A percentile compares a stretch with the other conserved stretches of the same genome.
These are phyloP conservation scores for Neolamprologus tretocephalus DNA, from an alignment of 2,113 vertebrate species.

Conservation along the genomic window DNA sequence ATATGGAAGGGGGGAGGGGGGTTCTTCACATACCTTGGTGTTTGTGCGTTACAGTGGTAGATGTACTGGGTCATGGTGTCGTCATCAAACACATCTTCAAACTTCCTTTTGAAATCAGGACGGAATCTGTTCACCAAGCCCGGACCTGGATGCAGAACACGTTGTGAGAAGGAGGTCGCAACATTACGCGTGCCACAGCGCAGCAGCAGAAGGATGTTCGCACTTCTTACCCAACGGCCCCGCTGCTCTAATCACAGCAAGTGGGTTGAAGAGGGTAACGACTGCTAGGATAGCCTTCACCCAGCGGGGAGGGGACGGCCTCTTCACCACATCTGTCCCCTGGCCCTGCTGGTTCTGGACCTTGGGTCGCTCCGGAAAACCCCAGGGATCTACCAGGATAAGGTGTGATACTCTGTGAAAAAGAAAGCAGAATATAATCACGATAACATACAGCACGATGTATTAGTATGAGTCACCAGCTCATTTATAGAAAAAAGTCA, in stretches of 20 bases:
- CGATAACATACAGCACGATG: not conserved
- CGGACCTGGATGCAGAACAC: slow-evolving; percentile 68
- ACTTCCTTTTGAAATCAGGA: slow-evolving; percentile 85
- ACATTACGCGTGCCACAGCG: not conserved
- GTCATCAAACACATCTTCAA: slow-evolving; percentile 85
- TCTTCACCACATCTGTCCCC: slow-evolving; percentile 36
- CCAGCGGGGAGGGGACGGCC: slow-evolving; percentile 72
- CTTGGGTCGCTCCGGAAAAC: slow-evolving; percentile 77
- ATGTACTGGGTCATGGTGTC: slow-evolving; percentile 88
- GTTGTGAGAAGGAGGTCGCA: not conserved
- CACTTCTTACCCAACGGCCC: slow-evolving; percentile 81
- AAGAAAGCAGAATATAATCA: not conserved
- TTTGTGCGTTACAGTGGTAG: slow-evolving; percentile 90
- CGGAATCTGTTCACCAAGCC: slow-evolving; percentile 84
- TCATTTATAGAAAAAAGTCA: not conserved
- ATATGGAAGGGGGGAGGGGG: fast-evolving
- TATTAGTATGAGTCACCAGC: fast-evolving
- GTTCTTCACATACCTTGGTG: slow-evolving; percentile 70
- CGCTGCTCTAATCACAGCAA: slow-evolving; percentile 86
- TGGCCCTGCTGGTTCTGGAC: slow-evolving; percentile 42
- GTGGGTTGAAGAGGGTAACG: slow-evolving; percentile 81
- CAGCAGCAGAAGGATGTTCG: not conserved
- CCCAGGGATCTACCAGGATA: slow-evolving; percentile 89
- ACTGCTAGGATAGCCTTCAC: slow-evolving; percentile 73
- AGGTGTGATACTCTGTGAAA: slow-evolving; percentile 76